Conservation (phyloP, 2,888 invertebrate species). For the Mesopsocus fuscifrons region DNA sequence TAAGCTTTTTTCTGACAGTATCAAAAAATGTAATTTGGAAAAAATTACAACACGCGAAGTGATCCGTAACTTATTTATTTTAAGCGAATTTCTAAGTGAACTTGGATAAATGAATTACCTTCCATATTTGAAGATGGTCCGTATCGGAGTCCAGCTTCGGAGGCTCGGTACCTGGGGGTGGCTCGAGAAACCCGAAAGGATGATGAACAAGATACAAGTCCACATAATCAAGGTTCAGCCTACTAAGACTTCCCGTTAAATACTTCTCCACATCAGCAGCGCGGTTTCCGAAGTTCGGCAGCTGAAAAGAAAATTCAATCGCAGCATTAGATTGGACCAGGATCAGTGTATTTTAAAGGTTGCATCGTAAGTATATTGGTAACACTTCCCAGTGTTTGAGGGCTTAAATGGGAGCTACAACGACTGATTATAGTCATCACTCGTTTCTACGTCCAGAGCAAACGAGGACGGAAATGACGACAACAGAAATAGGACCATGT, state of each 20-base stretch:
- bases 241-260: slow-evolving; percentile 39
- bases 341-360: too few species aligned
- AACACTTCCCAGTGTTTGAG: too few species aligned
- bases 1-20: too few species aligned
- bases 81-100: too few species aligned
- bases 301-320: slow-evolving; percentile 26
- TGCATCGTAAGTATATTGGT: too few species aligned
- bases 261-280: slow-evolving; percentile 45
- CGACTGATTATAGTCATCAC: too few species aligned
- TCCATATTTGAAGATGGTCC: slow-evolving; percentile 51
- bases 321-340: too few species aligned
- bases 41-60: not conserved
- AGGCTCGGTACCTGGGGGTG: slow-evolving; percentile 34
- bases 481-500: too few species aligned
- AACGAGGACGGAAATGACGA: too few species aligned
- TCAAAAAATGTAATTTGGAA: not conserved
- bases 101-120: too few species aligned
- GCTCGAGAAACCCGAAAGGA: slow-evolving; percentile 43
- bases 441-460: too few species aligned
- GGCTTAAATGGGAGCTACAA: too few species aligned
- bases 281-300: slow-evolving; percentile 48
- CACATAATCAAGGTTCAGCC: slow-evolving; percentile 45
- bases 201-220: slow-evolving; percentile 64
- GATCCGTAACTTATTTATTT: not conserved
- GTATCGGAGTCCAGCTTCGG: slow-evolving; percentile 38